Evolutionary conservation across 2,888 invertebrate species (phyloP), one percentile per base, ranked within the genome.

Genomic region (Pristionchus exspectatus): DNA sequence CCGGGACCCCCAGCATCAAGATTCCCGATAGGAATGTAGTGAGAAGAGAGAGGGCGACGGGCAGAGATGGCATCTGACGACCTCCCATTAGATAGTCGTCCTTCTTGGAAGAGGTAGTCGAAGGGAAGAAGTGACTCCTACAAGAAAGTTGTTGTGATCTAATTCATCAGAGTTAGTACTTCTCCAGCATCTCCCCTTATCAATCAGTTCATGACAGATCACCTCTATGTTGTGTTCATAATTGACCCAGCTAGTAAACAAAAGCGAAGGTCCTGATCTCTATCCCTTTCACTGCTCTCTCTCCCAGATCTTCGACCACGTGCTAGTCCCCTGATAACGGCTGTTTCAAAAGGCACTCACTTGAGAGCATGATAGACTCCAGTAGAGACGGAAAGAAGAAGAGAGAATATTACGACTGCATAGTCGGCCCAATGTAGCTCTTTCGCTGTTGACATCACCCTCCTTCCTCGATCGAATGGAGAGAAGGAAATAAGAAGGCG

Each of bases 1-100:
- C 94, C 1, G 94, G 94, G 10, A 93, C 92, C 16, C 93, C 94
- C 10, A 94, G 91, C 93, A 94, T 93, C n/a, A 93, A 90, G 90
- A 94, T 93, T 54, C 94, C 93, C 10, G 94, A 94, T 18, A 94
- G 93, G 72, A 94, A 93, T 0, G 93, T 92, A 44, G 94, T 93
- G 59, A 94, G 91, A 4, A 94, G 91, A 16, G 93, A 93, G 21
- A 94, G 91, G 21, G 93, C 93, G 54, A 93, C 92, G 14, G 94
- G 94, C 16, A 93, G 86, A 0, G 92, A 90, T 9, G 94, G 93
- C 90, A 81, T 81, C 27, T 81, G 9, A 10, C 94, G 91, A n/a
- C 93, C 93, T 27, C 94, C 94, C 92, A 93, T 92, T 69, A 94
- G 91, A 87, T 93, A 93, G 72, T 93, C 93, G 81, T 93, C 93